Evolutionary conservation across 2,888 invertebrate genomes (phyloP), one percentile per base, ranked within the genome.

Genomic region (Drosophila heteroneura): DNA sequence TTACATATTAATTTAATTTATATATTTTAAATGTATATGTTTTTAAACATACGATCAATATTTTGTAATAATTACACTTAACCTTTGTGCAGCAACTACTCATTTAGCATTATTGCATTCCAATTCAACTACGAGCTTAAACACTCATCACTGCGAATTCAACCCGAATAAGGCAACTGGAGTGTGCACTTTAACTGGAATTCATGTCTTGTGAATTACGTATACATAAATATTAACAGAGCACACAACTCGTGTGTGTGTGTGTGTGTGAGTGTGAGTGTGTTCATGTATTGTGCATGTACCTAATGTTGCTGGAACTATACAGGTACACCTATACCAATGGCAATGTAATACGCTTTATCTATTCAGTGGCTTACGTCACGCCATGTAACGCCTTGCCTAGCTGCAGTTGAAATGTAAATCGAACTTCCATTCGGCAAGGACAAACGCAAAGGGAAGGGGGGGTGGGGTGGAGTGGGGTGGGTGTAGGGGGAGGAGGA

Each of bases 381-480:
- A 88, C 77, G 71, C 73, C 70, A 57, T 54, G 52, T 74, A 77
- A 74, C 74, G 66, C 81, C 65, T 74, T 74, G 70, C 61, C 60
- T 69, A 63, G 70, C 76, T 88, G 89, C 89, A 86, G 80, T 82
- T 83, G 78, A 85, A 90, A 87, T 88, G 87, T 90, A 90, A 87
- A 87, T 90, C 90, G 90, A 90, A 90, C 83, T 72, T 77, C 63
- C 82, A 74, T 74, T 81, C 79, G 79, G 70, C 88, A 90, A 85
- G 83, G 83, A 80, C 90, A 75, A 78, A 64, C 58, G 44, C 39
- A 39, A 52, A 28, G 26, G n/a, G 12, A 22, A 32, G n/a, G n/a
- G 19, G 30, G 0, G 30, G 5, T 4, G 33, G 22, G 26, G 51
- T 12, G 44, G 22, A 4, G 49, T 12, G 5, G 39, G 39, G 3